A percentile compares a stretch with the other conserved stretches of the same genome.
phyloP scores from a whole-genome alignment of 2,113 vertebrate species.

The Cololabis saira region DNA sequence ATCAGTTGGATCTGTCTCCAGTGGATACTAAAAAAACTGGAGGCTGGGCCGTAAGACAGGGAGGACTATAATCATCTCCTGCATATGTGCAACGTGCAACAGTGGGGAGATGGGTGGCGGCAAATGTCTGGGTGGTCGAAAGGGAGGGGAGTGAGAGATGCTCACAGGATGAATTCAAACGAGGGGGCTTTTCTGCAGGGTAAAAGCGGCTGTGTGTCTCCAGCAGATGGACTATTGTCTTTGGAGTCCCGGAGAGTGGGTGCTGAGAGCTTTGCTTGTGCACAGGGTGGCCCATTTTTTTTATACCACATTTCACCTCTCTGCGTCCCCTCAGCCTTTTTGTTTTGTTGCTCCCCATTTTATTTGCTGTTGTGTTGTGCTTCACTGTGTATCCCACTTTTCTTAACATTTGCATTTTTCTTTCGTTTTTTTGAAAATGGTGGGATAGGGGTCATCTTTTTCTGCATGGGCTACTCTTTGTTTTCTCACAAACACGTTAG shows the following conservation, averaged over 20 bases:
- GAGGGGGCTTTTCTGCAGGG: slow-evolving; percentile 65
- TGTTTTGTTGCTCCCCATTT: slow-evolving; percentile 60
- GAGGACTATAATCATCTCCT: slow-evolving; percentile 77
- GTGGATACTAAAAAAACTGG: slow-evolving; percentile 68
- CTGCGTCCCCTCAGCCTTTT: slow-evolving; percentile 46
- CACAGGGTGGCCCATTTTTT: slow-evolving; percentile 63
- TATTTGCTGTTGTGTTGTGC: slow-evolving; percentile 64
- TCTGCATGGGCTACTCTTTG: slow-evolving; percentile 35
- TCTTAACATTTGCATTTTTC: slow-evolving; percentile 52
- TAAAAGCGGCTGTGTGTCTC: slow-evolving; percentile 72
- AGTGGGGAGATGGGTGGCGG: slow-evolving; percentile 66
- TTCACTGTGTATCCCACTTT: slow-evolving; percentile 61
- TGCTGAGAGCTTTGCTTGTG: slow-evolving; percentile 50
- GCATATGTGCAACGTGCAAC: slow-evolving; percentile 66
- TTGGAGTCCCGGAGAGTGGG: slow-evolving; percentile 72
- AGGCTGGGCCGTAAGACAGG: slow-evolving; percentile 71
- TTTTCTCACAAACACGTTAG: slow-evolving; percentile 52
- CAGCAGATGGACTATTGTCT: slow-evolving; percentile 84
- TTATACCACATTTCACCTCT: slow-evolving; percentile 68
- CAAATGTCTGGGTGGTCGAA: slow-evolving; percentile 83
- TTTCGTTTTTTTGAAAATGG: slow-evolving; percentile 4
- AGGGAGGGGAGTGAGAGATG: slow-evolving; percentile 68
- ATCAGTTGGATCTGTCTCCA: slow-evolving; percentile 69
- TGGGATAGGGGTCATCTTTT: slow-evolving; percentile 30
- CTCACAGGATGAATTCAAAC: slow-evolving; percentile 74